phyloP scores from a whole-genome alignment of 2,888 invertebrate genomes.

The Lapara coniferarum region DNA sequence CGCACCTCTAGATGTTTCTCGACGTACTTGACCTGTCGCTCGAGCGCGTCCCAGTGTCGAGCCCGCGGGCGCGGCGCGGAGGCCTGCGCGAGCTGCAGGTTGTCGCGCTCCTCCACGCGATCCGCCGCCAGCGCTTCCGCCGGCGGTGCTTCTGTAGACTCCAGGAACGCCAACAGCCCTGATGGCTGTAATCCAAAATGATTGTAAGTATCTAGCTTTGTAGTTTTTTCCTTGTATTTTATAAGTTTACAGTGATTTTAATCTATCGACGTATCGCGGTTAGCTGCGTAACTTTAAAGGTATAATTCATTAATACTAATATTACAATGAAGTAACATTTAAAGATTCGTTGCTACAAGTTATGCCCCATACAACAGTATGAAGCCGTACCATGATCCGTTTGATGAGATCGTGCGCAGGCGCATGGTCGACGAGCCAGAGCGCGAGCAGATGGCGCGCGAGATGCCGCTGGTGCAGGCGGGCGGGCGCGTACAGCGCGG shows the following conservation, averaged over 20 bases:
- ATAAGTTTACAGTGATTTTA: background rate
- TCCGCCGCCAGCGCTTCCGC: conserved; percentile 88
- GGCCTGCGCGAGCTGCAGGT: conserved; percentile 95
- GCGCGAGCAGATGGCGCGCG: conserved; percentile 94
- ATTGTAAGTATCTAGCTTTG: background rate
- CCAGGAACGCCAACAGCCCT: conserved; percentile 94
- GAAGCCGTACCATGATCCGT: conserved; percentile 87
- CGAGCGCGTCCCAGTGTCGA: conserved; percentile 88
- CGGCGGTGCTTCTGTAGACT: conserved; percentile 93
- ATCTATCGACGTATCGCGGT: too few relatives aligned
- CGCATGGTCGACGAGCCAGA: conserved; percentile 98
- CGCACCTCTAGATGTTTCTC: conserved; percentile 92
- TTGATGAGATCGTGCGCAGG: conserved; percentile 94
- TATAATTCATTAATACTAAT: too few relatives aligned
- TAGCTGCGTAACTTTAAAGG: too few relatives aligned
- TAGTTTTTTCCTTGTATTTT: background rate
- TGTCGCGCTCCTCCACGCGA: conserved; percentile 92
- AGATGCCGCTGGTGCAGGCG: conserved; percentile 94
- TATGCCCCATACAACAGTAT: too few relatives aligned
- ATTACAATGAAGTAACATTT: too few relatives aligned
- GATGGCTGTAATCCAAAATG: conserved; percentile 87
- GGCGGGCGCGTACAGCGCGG: conserved; percentile 95
- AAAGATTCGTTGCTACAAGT: too few relatives aligned
- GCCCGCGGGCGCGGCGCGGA: conserved; percentile 87
- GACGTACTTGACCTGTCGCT: conserved; percentile 88